Conservation (phyloP, 2,113 vertebrate species). For the Xiphophorus maculatus region DNA sequence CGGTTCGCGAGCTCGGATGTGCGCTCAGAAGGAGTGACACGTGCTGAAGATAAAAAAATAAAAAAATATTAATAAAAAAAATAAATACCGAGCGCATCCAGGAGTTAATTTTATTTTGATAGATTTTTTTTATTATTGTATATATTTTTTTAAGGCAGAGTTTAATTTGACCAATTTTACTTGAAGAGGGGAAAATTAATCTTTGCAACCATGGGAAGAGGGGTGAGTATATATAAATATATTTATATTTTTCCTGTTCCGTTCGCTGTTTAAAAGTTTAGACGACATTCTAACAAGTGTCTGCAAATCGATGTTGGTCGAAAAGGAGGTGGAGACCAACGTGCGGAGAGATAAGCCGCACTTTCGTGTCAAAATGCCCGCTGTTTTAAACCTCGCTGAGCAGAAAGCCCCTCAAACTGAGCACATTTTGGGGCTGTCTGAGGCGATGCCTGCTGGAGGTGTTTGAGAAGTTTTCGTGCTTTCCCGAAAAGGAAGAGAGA, state of each 20-base stretch:
- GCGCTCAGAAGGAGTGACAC: slow-evolving; percentile 68
- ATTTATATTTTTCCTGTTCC: neutral
- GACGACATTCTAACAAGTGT: slow-evolving; percentile 59
- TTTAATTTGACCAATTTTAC: slow-evolving; percentile 50
- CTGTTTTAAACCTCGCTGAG: neutral
- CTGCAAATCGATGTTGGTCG: neutral
- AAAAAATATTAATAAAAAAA: neutral
- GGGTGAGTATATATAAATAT: slow-evolving; percentile 78
- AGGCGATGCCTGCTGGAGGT: neutral
- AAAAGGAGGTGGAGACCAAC: neutral
- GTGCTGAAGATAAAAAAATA: slow-evolving; percentile 52
- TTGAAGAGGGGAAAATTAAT: slow-evolving; percentile 50
- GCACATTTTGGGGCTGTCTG: neutral
- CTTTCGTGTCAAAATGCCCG: slow-evolving; percentile 2
- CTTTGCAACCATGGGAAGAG: slow-evolving; percentile 78
- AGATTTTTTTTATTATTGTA: slow-evolving; percentile 32
- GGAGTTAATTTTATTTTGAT: slow-evolving; percentile 29
- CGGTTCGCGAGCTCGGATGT: slow-evolving; percentile 65
- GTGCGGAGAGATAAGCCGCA: slow-evolving; percentile 7
- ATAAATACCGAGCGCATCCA: slow-evolving; percentile 33
- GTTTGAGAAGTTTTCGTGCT: neutral
- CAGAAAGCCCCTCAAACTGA: neutral
- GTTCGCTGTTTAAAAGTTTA: slow-evolving; percentile 2
- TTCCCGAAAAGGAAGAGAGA: neutral
- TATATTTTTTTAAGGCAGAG: slow-evolving; percentile 54